Evolutionary conservation across 2,113 vertebrate species (phyloP).

Genomic region (Hoplias malabaricus): DNA sequence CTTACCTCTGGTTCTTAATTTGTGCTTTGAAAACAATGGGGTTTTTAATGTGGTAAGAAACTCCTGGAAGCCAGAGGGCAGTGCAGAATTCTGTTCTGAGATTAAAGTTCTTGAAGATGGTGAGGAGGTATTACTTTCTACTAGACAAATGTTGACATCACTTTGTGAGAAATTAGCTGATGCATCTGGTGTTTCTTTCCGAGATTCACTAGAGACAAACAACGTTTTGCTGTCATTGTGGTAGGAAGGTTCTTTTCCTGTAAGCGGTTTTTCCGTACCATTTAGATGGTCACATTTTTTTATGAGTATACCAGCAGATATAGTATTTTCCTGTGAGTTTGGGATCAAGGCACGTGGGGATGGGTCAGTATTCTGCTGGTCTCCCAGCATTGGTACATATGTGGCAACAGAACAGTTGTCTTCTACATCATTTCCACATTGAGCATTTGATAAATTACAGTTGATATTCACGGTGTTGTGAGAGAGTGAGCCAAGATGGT

Average conservation of each 20-base stretch:
- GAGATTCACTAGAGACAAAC: slow-evolving; percentile 68
- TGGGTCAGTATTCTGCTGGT: neutral
- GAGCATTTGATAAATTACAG: neutral
- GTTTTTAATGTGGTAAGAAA: slow-evolving; percentile 40
- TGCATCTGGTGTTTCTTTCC: slow-evolving; percentile 67
- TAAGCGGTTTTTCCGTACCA: neutral
- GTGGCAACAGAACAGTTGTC: neutral
- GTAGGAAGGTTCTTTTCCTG: slow-evolving; percentile 56
- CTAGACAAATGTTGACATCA: slow-evolving; percentile 65
- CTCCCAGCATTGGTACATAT: neutral
- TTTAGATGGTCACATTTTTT: neutral
- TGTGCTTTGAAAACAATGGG: slow-evolving; percentile 49
- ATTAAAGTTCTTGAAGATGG: slow-evolving; percentile 53
- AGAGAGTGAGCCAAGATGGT: neutral
- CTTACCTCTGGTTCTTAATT: slow-evolving; percentile 55
- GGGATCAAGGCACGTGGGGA: neutral
- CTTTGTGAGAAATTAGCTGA: slow-evolving; percentile 59
- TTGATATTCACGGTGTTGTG: neutral
- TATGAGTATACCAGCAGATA: neutral
- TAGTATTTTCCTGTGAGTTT: neutral
- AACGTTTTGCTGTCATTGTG: slow-evolving; percentile 66
- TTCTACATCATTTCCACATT: slow-evolving; percentile 24
- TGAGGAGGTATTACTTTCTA: slow-evolving; percentile 58
- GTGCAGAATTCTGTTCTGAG: slow-evolving; percentile 57
- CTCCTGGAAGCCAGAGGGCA: slow-evolving; percentile 57